A percentile compares a stretch with the other conserved stretches of the same genome.
phyloP scores from a whole-genome alignment of 92 coral and sea anemone genomes.

The Phenganax subtilis region DNA sequence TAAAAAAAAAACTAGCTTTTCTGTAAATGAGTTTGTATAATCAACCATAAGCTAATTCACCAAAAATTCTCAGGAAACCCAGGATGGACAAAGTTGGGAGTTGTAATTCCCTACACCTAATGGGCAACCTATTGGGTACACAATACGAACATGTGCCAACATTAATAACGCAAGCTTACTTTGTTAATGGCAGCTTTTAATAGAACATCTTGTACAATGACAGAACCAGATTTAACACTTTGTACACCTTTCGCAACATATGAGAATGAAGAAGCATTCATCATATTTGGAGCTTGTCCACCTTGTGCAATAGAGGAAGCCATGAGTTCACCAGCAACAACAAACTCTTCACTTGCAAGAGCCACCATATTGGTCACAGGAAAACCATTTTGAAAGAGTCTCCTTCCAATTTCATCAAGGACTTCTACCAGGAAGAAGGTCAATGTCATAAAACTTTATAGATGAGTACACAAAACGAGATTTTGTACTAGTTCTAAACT shows the following conservation, averaged over 20 bases:
- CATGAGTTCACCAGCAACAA: conserved; percentile 13
- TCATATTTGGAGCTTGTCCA: conserved; percentile 8
- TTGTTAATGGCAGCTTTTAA: neutral
- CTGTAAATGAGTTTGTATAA: no score
- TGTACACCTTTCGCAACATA: conserved; percentile 5
- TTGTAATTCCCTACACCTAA: no score
- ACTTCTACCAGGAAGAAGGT: neutral
- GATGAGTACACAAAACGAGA: no score
- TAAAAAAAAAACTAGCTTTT: neutral
- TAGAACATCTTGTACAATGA: conserved; percentile 7
- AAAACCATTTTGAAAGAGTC: conserved; percentile 4
- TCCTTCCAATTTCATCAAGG: conserved; percentile 9
- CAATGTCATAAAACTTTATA: no score
- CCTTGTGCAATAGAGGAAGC: conserved; percentile 21
- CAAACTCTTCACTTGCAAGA: conserved; percentile 26
- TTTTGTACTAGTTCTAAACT: no score
- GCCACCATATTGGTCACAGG: conserved; percentile 10
- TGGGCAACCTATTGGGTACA: neutral
- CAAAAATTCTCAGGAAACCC: neutral
- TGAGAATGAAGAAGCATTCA: conserved; percentile 2
- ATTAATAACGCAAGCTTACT: neutral
- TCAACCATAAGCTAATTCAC: neutral
- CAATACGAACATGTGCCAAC: neutral
- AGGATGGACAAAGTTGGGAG: neutral
- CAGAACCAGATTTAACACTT: neutral